Base-by-base conservation (phyloP, 1,140 invertebrate genomes). In the Triops cancriformis region DNA sequence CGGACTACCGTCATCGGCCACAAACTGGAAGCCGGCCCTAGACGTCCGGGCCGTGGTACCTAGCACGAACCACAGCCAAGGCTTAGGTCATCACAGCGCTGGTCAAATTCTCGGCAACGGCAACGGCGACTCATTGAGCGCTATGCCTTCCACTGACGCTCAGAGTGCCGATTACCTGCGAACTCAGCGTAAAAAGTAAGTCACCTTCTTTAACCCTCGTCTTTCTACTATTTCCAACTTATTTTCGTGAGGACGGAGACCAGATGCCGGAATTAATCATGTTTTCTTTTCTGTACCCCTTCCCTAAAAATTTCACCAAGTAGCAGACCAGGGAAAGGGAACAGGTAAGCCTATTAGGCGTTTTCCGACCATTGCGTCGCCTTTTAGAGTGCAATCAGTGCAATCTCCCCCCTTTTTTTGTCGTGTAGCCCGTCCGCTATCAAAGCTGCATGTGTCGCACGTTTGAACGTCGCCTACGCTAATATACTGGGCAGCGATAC, bases 241-340 rank as follows among this genome's bases (percentile, higher is more conserved):
- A 14, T 23, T 64, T 64, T 64, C n/a, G 51, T 23, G 51, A n/a
- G 0, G n/a, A 18, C 51, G 7, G 3, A 64, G n/a, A n/a, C n/a
- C 14, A 11, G 51, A 64, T 64, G 5, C 14, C 23, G 51, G 14
- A 18, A 64, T 23, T 64, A 64, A 64, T 64, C 51, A 23, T 64
- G n/a, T 64, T 6, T 64, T 23, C 23, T 64, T 23, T 64, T 64
- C 23, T 64, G 23, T 64, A 5, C 51, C 51, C 51, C 51, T 6
- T 64, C 23, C 51, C 23, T 64, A 64, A 64, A n/a, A 64, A 64
- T n/a, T 64, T 64, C 51, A 64, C 51, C 51, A 23, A 64, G 51
- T 64, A 64, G 51, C 51, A 64, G 51, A 64, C 51, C 51, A 64
- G 51, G 51, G 51, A 64, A 64, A 64, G 51, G 51, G 51, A 64